These are phyloP conservation scores for Apistogramma diplotaenia DNA, from an alignment of 2,113 vertebrate species.

Conservation along the genomic window DNA sequence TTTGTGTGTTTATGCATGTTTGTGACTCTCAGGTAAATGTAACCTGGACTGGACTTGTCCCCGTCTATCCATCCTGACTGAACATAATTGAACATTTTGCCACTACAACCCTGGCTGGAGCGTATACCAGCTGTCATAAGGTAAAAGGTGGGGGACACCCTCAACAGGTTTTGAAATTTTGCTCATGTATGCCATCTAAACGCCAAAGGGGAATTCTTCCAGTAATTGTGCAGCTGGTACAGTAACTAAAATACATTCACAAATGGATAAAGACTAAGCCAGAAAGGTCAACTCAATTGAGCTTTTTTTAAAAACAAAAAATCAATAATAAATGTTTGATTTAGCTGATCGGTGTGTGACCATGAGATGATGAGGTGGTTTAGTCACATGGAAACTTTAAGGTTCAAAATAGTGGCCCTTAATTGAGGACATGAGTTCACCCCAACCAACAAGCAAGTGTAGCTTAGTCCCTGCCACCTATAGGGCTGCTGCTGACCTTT, in stretches of 20 bases:
- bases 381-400: neutral
- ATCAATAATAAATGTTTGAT: neutral
- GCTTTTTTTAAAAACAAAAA: neutral
- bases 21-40: neutral
- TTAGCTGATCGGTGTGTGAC: neutral
- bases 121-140: neutral
- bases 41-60: neutral
- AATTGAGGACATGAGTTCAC: neutral
- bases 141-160: neutral
- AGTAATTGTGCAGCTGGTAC: neutral
- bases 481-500: constrained; percentile 15
- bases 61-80: too few relatives aligned
- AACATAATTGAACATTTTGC: constrained; percentile 19
- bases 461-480: neutral
- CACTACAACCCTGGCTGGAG: neutral
- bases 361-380: constrained; percentile 2
- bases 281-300: neutral
- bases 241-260: neutral
- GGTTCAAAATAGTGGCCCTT: constrained; percentile 4
- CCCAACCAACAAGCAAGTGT: neutral
- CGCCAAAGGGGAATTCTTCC: neutral
- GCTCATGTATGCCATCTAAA: neutral
- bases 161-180: neutral
- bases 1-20: neutral
- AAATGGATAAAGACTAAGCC: neutral